Evolutionary conservation across 2,113 vertebrate genomes (phyloP).

Genomic region (Epinephelus fuscoguttatus): DNA sequence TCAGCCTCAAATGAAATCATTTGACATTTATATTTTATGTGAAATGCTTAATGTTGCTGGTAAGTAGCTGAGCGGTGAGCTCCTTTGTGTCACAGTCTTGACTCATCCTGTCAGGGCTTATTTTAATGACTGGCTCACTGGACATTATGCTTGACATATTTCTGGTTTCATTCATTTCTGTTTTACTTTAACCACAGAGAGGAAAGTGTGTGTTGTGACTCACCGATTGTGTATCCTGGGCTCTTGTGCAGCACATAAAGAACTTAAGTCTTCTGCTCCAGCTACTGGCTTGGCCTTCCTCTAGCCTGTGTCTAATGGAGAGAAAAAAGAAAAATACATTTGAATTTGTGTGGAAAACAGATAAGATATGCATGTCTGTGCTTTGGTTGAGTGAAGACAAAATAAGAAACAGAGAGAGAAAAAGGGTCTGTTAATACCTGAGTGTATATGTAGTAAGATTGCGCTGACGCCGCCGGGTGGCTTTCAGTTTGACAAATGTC

Average conservation of each 20-base stretch:
- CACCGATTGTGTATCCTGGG: slow-evolving; percentile 98
- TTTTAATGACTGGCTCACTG: slow-evolving; percentile 26
- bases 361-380: neutral
- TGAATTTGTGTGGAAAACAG: neutral
- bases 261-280: slow-evolving; percentile 97
- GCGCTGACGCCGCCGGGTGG: slow-evolving; percentile 95
- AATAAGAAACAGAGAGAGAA: slow-evolving; percentile 6
- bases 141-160: slow-evolving; percentile 8
- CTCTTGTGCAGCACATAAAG: slow-evolving; percentile 97
- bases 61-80: slow-evolving; percentile 26
- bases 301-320: slow-evolving; percentile 90
- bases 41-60: neutral
- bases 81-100: slow-evolving; percentile 17
- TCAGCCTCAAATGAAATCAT: slow-evolving; percentile 13
- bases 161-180: slow-evolving; percentile 14
- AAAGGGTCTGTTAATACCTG: slow-evolving; percentile 80
- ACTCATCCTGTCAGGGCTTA: slow-evolving; percentile 15
- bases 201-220: slow-evolving; percentile 73
- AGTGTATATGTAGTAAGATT: slow-evolving; percentile 97
- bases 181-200: slow-evolving; percentile 4
- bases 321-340: neutral
- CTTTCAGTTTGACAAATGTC: slow-evolving; percentile 97
- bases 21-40: slow-evolving; percentile 21
- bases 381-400: neutral
- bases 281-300: slow-evolving; percentile 98